phyloP scores from a whole-genome alignment of 2,797 vertebrate genomes.

The Enteromius argenteus region DNA sequence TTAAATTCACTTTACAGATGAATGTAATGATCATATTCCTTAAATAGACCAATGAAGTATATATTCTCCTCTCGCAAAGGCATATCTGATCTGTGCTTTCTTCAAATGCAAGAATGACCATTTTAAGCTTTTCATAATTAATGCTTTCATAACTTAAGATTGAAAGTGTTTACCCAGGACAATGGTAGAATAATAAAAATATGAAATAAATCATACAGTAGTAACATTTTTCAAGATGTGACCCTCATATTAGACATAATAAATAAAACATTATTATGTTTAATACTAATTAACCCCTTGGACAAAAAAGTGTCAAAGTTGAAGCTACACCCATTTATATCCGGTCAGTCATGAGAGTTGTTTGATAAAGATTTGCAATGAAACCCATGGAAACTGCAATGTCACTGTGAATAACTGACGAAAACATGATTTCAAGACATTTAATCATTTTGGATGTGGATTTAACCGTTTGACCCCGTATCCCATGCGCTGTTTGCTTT shows the following conservation, averaged over 20 bases:
- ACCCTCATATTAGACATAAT: background rate
- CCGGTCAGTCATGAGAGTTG: constrained; percentile 1
- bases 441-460: constrained; percentile 57
- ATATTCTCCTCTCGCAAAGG: background rate
- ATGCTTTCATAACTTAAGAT: background rate
- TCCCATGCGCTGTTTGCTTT: constrained; percentile 44
- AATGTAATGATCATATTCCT: constrained; percentile 57
- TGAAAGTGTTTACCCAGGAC: background rate
- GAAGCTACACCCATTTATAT: background rate
- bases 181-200: background rate
- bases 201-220: background rate
- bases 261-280: background rate
- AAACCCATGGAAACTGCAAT: constrained; percentile 24
- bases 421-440: constrained; percentile 48
- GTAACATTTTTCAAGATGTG: background rate
- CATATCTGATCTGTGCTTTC: background rate
- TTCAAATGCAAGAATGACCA: background rate
- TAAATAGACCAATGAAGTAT: constrained; percentile 19
- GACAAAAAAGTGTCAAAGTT: background rate
- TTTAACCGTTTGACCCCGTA: constrained; percentile 51
- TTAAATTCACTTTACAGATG: constrained; percentile 33
- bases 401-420: constrained; percentile 29
- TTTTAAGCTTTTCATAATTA: background rate
- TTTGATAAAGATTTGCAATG: constrained; percentile 38
- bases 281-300: background rate